phyloP scores from a whole-genome alignment of 1,140 invertebrate genomes.

The Drosophila sucinea region DNA sequence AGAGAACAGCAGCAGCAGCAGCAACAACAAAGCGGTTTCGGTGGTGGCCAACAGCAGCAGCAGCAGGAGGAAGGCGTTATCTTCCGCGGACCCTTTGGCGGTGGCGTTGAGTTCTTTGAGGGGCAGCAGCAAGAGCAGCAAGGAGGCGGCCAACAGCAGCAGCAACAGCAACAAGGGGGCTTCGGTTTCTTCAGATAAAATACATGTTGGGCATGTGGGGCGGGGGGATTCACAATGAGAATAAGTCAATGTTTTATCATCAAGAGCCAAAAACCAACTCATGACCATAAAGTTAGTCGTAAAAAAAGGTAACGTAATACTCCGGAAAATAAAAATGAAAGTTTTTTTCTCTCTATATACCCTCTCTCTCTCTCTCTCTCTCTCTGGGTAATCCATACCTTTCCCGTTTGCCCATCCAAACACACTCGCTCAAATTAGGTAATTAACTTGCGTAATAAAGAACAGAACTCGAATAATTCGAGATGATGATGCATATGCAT shows the following conservation, averaged over 20 bases:
- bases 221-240: neutral
- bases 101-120: slow-evolving; percentile 10
- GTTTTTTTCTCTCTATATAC: neutral
- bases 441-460: slow-evolving; percentile 8
- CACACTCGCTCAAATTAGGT: neutral
- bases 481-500: neutral
- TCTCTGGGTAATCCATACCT: neutral
- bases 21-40: neutral
- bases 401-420: neutral
- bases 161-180: slow-evolving; percentile 40
- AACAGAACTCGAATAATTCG: neutral
- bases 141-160: slow-evolving; percentile 28
- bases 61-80: slow-evolving; percentile 1
- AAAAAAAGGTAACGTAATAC: neutral
- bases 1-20: slow-evolving; percentile 5
- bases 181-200: neutral
- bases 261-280: neutral
- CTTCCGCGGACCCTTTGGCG: slow-evolving; percentile 9
- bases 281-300: slow-evolving; percentile 9
- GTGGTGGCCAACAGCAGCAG: slow-evolving; percentile 2
- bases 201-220: neutral
- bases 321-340: neutral
- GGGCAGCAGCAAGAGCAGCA: slow-evolving; percentile 16
- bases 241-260: neutral
- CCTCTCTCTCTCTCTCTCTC: too few species aligned